Base-by-base conservation (phyloP, 2,113 vertebrate genomes). In the Chloebia gouldiae region DNA sequence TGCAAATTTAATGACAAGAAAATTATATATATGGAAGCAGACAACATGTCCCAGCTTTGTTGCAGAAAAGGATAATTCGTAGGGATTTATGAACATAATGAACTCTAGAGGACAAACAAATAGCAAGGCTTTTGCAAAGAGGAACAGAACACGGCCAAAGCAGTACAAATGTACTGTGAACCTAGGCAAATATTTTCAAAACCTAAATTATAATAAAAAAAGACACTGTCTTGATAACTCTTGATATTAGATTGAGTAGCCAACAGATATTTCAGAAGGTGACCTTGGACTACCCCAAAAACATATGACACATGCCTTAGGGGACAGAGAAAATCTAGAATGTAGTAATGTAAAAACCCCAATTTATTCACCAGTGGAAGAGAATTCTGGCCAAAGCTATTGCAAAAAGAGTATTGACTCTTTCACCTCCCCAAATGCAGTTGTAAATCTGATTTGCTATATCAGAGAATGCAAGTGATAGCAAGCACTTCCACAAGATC, bases 341-440 rank as follows among this genome's bases (percentile, higher is more conserved):
- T 22, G 12, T 9, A 71, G 5, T 45, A 2, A 59, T 47, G 12
- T 12, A 69, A 49, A 68, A 65, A 5, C 0, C 0, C 0, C 2
- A 20, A 19, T 37, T 28, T 69, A 13, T 53, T 87, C 30, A 64
- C 4, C 8, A 35, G 9, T 42, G 11, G 28, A 22, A 76, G 13
- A 71, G 11, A 69, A 82, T 80, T 78, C 45, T 77, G 12, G 28
- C 11, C 31, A 85, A 85, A 85, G 15, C 15, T 64, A 84, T 19
- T 47, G 39, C 16, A 86, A 57, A 88, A 61, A 15, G 28, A 66
- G 3, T 59, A 83, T 35, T 54, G 66, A 95, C 13, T 85, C 42
- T 80, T 82, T 20, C 14, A 45, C 8, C 7, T 76, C 50, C 18
- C 28, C 4, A 76, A 49, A 85, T 49, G 28, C 17, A 72, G 57